These are phyloP conservation scores for Falco biarmicus DNA, from an alignment of 2,797 vertebrate species.

Conservation along the genomic window DNA sequence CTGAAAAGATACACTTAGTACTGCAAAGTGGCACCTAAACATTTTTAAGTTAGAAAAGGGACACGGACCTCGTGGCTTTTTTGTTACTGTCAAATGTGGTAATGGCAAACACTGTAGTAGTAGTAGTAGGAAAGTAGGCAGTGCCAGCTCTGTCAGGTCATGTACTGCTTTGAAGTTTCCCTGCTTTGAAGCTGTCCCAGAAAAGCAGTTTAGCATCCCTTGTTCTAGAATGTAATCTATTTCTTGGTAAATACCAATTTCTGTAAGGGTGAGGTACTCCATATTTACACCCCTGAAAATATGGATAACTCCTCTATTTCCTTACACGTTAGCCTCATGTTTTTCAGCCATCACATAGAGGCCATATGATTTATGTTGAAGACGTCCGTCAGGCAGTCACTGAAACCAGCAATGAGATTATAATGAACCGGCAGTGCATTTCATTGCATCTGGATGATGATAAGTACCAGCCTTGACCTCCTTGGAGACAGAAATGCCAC, in stretches of 20 bases:
- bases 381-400: not conserved
- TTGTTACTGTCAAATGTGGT: not conserved
- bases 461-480: not conserved
- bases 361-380: not conserved
- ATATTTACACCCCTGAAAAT: not conserved
- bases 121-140: not conserved
- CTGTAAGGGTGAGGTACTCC: not conserved
- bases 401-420: not conserved
- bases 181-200: not conserved
- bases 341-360: not conserved
- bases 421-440: not conserved
- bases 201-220: not conserved
- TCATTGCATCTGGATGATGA: not conserved
- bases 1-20: not conserved
- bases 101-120: not conserved
- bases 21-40: not conserved
- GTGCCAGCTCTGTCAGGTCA: not conserved
- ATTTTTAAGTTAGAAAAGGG: not conserved
- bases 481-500: not conserved
- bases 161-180: not conserved
- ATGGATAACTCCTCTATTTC: accelerated
- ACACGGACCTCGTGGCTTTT: not conserved
- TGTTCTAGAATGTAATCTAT: accelerated
- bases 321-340: not conserved
- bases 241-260: not conserved